Evolutionary conservation across 1,140 invertebrate genomes (phyloP).

Genomic region (Zaprionus nigranus): DNA sequence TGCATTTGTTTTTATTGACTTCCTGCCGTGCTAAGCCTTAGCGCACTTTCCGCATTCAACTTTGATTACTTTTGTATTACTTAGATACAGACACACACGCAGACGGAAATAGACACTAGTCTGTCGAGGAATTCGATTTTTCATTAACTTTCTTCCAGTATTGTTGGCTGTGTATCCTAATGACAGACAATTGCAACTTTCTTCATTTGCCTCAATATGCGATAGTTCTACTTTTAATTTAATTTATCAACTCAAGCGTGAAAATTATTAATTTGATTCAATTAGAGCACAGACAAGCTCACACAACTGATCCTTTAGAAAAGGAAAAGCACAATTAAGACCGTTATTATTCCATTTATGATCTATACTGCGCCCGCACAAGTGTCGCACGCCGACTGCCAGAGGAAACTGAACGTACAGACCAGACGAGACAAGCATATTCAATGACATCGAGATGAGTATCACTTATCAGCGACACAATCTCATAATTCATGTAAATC

Average conservation of each 20-base stretch:
- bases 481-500: constrained; percentile 70
- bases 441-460: constrained; percentile 33
- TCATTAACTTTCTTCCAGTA: constrained; percentile 40
- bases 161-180: neutral
- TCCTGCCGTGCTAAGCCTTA: constrained; percentile 62
- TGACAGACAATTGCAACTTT: constrained; percentile 31
- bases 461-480: constrained; percentile 51
- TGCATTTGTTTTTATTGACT: constrained; percentile 79
- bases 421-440: constrained; percentile 25
- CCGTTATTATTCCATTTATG: neutral
- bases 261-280: too few relatives aligned
- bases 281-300: too few relatives aligned
- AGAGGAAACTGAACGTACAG: constrained; percentile 47
- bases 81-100: constrained; percentile 41
- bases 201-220: neutral
- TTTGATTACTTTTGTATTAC: constrained; percentile 74
- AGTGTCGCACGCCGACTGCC: constrained; percentile 34
- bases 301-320: constrained; percentile 28
- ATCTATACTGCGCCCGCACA: constrained; percentile 31
- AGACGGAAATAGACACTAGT: constrained; percentile 10
- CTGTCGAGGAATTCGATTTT: constrained; percentile 48
- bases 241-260: neutral
- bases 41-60: constrained; percentile 39
- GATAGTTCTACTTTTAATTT: neutral
- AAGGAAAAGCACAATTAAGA: constrained; percentile 28